Evolutionary conservation across 2,888 invertebrate species (phyloP), one percentile per base, ranked within the genome.

Genomic region (Nomada ferruginata): DNA sequence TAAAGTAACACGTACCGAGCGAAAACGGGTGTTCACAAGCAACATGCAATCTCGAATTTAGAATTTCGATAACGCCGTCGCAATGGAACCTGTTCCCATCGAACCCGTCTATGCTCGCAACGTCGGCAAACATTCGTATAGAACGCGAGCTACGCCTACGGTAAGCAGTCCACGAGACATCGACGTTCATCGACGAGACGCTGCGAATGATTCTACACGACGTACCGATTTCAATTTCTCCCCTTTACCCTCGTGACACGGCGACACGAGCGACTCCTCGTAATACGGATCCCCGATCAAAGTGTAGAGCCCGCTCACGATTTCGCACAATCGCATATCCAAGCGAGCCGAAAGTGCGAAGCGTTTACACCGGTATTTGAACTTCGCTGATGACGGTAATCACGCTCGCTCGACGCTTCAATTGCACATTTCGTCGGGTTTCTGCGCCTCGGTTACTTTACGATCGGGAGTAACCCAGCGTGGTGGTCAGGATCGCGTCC

Each of bases 351-450:
- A 92, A 91, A 90, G 91, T 89, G 91, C 89, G 91, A 91, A 90
- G 90, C 92, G 88, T 88, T 92, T 89, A 90, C 89, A 90, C 90
- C 88, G 89, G 91, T 91, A 91, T 92, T 92, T 91, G 92, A 92
- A 92, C 91, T 91, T 91, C 87, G 83, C 85, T 92, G 92, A 92
- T 92, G 92, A 92, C 91, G 91, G 92, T 92, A 92, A 92, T 92
- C 91, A 91, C 86, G 89, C 86, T 85, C 88, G 83, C 85, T 86
- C 84, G 88, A 87, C 87, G 87, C 90, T 90, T 89, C 91, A 90
- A 92, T 92, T 91, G 92, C 91, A 92, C 90, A 91, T 92, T 91
- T 92, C 91, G 91, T 90, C 91, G 90, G 85, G 90, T 91, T 91
- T 90, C 91, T 90, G 89, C 90, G 89, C 90, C 87, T 89, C 90